Percentiles rank a stretch among this genome's conserved stretches.
Conservation (phyloP, 2,888 invertebrate species). For the Piscicola geometra region DNA sequence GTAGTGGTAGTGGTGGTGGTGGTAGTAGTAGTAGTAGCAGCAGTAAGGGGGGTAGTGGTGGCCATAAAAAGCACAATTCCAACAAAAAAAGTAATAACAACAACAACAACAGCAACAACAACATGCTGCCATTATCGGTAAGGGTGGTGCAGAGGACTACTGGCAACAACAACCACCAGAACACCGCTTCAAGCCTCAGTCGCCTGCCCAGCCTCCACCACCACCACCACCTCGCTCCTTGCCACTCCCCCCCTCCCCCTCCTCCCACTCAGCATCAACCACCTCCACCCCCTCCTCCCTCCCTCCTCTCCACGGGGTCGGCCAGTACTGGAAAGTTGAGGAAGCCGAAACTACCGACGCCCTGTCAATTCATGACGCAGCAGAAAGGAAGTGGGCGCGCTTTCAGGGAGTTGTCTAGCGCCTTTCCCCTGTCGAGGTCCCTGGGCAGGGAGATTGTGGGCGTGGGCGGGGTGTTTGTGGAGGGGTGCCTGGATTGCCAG, state of each 20-base stretch:
- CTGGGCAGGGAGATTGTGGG: not conserved
- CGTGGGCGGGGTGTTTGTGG: not conserved
- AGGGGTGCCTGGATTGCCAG: constrained; percentile 14
- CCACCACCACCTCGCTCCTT: not conserved
- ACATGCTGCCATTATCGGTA: constrained; percentile 21
- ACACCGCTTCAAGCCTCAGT: not conserved
- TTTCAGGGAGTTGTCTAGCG: not conserved
- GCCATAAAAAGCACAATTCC: too few species aligned
- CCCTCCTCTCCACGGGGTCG: constrained; percentile 1
- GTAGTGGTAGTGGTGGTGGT: not conserved
- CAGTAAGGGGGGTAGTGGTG: not conserved
- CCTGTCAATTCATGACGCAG: not conserved
- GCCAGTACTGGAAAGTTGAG: not conserved
- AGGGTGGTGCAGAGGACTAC: constrained; percentile 17
- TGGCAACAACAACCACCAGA: too few species aligned
- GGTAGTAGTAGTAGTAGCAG: too few species aligned
- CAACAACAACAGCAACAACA: not conserved
- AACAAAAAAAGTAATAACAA: not conserved
- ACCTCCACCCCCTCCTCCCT: constrained; percentile 6
- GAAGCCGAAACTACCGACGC: not conserved
- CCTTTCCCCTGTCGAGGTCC: constrained; percentile 5
- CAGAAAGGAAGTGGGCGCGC: not conserved
- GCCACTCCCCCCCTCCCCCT: not conserved
- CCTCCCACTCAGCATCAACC: too few species aligned
- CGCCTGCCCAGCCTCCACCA: not conserved